Evolutionary conservation across 2,888 invertebrate genomes (phyloP).

Genomic region (Oligia latruncula): DNA sequence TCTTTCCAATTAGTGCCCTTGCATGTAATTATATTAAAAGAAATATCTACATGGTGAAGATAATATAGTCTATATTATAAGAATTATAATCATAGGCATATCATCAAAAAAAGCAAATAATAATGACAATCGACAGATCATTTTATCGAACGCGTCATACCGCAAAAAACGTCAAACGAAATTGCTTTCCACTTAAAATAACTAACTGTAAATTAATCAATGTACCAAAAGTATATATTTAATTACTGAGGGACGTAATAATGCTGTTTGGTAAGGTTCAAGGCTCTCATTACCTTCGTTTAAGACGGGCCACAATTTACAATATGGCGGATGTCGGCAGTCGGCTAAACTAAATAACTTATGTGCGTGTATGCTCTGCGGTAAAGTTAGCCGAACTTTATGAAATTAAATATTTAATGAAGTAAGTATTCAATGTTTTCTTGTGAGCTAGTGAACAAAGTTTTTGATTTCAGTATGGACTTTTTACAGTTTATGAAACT

Average conservation of each 20-base stretch:
- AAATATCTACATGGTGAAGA: neutral
- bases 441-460: neutral
- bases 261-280: slow-evolving; percentile 74
- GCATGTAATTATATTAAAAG: neutral
- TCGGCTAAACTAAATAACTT: slow-evolving; percentile 66
- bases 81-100: neutral
- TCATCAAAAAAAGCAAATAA: slow-evolving; percentile 17
- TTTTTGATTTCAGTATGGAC: neutral
- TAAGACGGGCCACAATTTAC: slow-evolving; percentile 65
- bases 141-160: slow-evolving; percentile 39
- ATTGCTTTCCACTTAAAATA: slow-evolving; percentile 61
- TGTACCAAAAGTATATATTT: slow-evolving; percentile 61
- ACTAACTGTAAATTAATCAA: slow-evolving; percentile 62
- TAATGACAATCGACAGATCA: slow-evolving; percentile 33
- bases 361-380: neutral
- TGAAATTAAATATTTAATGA: neutral
- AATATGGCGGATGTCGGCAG: slow-evolving; percentile 70
- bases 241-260: slow-evolving; percentile 65
- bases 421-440: neutral
- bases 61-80: neutral
- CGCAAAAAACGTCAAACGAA: slow-evolving; percentile 53
- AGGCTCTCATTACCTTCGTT: slow-evolving; percentile 75
- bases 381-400: slow-evolving; percentile 11
- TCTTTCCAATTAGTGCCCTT: no score
- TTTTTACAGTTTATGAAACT: neutral